Base-by-base conservation (phyloP, 2,888 invertebrate genomes). In the Nomada goodeniana region DNA sequence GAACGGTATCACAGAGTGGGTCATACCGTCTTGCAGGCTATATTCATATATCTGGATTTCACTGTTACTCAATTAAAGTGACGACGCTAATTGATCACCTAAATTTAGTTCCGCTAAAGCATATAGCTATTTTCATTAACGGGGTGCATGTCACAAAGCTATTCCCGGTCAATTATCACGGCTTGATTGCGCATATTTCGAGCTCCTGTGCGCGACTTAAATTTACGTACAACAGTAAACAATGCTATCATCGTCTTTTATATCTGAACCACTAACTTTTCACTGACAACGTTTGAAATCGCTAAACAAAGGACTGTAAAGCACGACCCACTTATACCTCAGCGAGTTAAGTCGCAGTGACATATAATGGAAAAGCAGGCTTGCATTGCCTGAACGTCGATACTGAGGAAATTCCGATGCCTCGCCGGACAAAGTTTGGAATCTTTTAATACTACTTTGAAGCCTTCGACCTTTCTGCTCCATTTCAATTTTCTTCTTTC, bases 401-500 rank as follows among this genome's bases (percentile, higher is more conserved):
- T 82, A 84, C 80, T 63, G 80, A 79, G 67, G 80, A 77, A 78
- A 63, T 77, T 77, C 64, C 67, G 60, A 69, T 63, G 72, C 60
- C 76, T 68, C 75, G 42, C 65, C 50, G 65, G 64, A 60, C 68
- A 44, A 80, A 86, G 63, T 86, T 86, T 42, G 60, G 65, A 73
- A 82, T 84, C 86, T 77, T 86, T 86, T 84, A 80, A 82, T 80
- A 76, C 82, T 67, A 68, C 75, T 69, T 83, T 85, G 71, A 83
- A 83, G 75, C 76, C 76, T 29, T 36, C 74, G 68, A 79, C 71
- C 84, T 68, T 64, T 82, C 76, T 63, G 76, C 65, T 71, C 78
- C 65, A 61, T 57, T 61, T 36, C 71, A 79, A 79, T 69, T 85
- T 63, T 52, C 60, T 60, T 77, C 75, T 76, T 80, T 84, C 65